These are phyloP conservation scores for Gymnorhina tibicen DNA, from an alignment of 2,113 vertebrate genomes.

Conservation along the genomic window DNA sequence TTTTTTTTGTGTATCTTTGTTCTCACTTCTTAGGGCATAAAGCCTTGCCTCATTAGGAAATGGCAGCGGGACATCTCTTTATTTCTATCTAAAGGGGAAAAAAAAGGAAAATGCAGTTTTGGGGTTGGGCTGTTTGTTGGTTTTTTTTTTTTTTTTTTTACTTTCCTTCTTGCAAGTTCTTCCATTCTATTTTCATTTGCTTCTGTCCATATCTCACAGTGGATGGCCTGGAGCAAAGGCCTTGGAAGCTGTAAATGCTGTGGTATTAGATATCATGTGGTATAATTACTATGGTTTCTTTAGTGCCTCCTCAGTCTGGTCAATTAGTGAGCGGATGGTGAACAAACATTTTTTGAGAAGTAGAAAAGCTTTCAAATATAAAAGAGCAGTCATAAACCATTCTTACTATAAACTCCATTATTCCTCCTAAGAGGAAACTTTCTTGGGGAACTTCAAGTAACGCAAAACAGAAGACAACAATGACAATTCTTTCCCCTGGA, in stretches of 20 bases:
- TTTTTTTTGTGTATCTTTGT: neutral
- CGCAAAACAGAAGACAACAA: slow-evolving; percentile 15
- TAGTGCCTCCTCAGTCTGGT: neutral
- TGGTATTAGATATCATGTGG: neutral
- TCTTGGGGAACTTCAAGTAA: neutral
- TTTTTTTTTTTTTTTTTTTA: neutral
- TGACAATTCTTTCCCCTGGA: neutral
- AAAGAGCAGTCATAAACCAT: neutral
- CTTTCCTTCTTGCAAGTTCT: neutral
- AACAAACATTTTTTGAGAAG: neutral
- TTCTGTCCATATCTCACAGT: neutral
- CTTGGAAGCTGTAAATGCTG: neutral
- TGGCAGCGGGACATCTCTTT: neutral
- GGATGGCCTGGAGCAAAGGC: neutral
- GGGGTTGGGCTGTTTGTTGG: too few species aligned
- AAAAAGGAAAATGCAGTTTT: neutral
- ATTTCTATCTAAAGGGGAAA: neutral
- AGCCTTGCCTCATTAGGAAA: neutral
- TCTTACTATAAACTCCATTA: neutral
- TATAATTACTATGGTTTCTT: neutral
- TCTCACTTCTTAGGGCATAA: neutral
- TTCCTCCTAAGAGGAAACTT: slow-evolving; percentile 15
- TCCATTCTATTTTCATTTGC: neutral
- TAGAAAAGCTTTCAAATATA: neutral
- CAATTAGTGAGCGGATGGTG: fast-evolving